Conservation (phyloP, 2,797 vertebrate genomes). For the Dipus sagitta region DNA sequence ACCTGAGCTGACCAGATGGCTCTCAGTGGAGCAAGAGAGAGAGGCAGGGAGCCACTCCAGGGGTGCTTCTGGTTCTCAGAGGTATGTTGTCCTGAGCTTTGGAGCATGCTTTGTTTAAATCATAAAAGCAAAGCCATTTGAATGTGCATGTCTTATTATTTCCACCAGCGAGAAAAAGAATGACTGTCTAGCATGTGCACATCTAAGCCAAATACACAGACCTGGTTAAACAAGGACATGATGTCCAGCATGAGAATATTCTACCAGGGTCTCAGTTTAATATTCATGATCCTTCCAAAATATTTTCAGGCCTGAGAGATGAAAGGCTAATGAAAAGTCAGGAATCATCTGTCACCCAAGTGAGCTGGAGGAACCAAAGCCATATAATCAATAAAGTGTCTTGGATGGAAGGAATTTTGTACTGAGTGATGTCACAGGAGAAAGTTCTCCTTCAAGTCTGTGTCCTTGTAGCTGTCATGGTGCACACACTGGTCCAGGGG, state of each 20-base stretch:
- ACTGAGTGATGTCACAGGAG: constrained; percentile 31
- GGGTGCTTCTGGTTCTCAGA: constrained; percentile 1
- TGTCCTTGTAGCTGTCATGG: neutral
- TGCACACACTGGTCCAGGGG: neutral
- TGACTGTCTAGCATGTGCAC: constrained; percentile 26
- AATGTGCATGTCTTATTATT: neutral
- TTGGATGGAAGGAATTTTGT: constrained; percentile 46
- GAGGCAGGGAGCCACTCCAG: constrained; percentile 70
- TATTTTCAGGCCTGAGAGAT: constrained; percentile 59
- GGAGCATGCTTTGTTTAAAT: constrained; percentile 33
- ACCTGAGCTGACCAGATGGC: constrained; percentile 85
- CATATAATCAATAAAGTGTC: constrained; percentile 31
- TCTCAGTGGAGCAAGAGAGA: constrained; percentile 70
- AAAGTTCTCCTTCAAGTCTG: neutral
- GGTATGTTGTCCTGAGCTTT: constrained; percentile 37
- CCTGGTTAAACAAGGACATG: constrained; percentile 36
- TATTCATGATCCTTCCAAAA: constrained; percentile 67
- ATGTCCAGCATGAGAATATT: constrained; percentile 61
- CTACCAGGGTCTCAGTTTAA: constrained; percentile 45
- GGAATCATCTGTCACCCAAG: constrained; percentile 52
- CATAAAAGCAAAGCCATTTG: neutral
- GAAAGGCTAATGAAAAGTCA: constrained; percentile 57
- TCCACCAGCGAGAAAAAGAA: neutral
- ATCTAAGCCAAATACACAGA: constrained; percentile 45
- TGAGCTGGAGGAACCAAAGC: constrained; percentile 38